A percentile compares a stretch with the other conserved stretches of the same genome.
Conservation (phyloP, 2,888 invertebrate species). For the Pandemis cinnamomeana region DNA sequence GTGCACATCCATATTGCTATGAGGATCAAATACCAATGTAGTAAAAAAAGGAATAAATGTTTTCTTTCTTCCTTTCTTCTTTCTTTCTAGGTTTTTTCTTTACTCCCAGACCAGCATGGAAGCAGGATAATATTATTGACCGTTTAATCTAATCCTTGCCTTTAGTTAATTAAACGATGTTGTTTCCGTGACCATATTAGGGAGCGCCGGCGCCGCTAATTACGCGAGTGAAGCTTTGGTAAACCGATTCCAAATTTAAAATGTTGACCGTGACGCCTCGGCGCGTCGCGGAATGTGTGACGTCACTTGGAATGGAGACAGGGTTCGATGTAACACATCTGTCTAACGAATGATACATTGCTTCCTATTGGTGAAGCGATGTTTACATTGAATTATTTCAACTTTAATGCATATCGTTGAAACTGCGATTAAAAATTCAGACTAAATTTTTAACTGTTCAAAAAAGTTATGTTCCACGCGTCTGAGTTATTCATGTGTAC, state of each 20-base stretch:
- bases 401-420: neutral
- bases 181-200: conserved; percentile 1
- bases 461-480: neutral
- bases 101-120: too few species aligned
- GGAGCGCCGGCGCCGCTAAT: conserved; percentile 13
- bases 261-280: conserved; percentile 13
- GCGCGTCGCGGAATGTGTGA: conserved; percentile 13
- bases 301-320: conserved; percentile 19
- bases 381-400: neutral
- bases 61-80: too few species aligned
- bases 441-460: neutral
- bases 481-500: too few species aligned
- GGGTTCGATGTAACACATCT: conserved; percentile 50
- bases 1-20: too few species aligned
- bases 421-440: too few species aligned
- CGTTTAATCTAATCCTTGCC: too few species aligned
- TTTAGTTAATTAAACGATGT: neutral
- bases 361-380: conserved; percentile 51
- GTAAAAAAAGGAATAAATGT: too few species aligned
- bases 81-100: too few species aligned
- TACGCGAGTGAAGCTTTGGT: conserved; percentile 7
- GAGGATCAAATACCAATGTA: too few species aligned
- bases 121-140: too few species aligned
- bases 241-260: conserved; percentile 23
- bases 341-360: conserved; percentile 54